phyloP scores from a whole-genome alignment of 2,113 vertebrate genomes.

The Stegostoma tigrinum region DNA sequence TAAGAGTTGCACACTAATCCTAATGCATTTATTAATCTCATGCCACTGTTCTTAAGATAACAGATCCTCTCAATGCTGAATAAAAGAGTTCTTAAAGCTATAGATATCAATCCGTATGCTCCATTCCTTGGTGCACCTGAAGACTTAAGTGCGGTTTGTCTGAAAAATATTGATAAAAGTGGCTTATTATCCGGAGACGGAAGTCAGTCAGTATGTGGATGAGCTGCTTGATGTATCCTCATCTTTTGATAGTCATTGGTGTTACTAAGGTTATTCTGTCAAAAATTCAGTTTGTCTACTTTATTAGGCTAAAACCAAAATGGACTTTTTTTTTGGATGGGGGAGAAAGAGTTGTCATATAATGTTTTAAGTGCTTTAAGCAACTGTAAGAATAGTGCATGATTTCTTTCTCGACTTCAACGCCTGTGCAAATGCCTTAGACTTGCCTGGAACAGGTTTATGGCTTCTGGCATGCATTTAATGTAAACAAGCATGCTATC shows the following conservation, averaged over 20 bases:
- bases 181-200: neutral
- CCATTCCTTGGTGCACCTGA: neutral
- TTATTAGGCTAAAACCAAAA: neutral
- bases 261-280: neutral
- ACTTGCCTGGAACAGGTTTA: neutral
- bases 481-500: constrained; percentile 24
- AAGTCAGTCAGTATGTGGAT: neutral
- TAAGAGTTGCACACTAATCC: constrained; percentile 15
- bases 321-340: neutral
- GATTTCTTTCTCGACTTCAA: too few species aligned
- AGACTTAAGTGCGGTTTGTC: neutral
- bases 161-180: neutral
- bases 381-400: neutral
- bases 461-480: constrained; percentile 30
- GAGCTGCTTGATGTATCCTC: neutral
- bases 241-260: neutral
- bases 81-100: neutral
- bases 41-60: constrained; percentile 12
- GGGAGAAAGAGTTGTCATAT: too few species aligned
- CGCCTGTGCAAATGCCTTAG: neutral
- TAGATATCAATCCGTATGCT: neutral
- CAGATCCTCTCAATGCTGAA: constrained; percentile 1
- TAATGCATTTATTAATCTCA: constrained; percentile 29
- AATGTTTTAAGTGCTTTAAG: neutral
- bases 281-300: neutral